Base-by-base conservation (phyloP, 2,888 invertebrate genomes). In the Cynaeus angustus region DNA sequence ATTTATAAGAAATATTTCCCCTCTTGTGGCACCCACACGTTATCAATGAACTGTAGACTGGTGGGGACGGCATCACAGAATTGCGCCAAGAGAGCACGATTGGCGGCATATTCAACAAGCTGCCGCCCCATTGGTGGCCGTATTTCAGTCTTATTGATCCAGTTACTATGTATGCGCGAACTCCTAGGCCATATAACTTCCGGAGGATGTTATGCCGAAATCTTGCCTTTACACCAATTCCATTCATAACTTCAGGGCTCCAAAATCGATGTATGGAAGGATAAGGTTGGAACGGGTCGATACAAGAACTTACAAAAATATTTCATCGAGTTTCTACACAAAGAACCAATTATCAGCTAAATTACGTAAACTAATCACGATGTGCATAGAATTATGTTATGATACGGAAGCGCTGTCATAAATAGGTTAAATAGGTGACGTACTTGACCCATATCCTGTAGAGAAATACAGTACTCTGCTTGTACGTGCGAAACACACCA, bases 1-100 rank as follows among this genome's bases (percentile, higher is more conserved):
- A 84, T 84, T 77, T 85, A 85, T 85, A 84, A 81, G 78, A 75
- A 74, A 70, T 59, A 55, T 73, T 77, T 82, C 83, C 81, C 85
- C 84, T 84, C 85, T 66, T 66, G 68, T 70, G 69, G 77, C 89
- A 88, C 90, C 90, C 88, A 90, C 90, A 89, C 89, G 88, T 87
- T 88, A 89, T 90, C 88, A 90, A 90, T 90, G 90, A 90, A 90
- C 86, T 84, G 76, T 73, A 66, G 65, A 75, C 79, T 78, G 77
- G 82, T 80, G 82, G 83, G 83, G 82, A 78, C 70, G 75, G 74
- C 72, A 71, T 72, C 74, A 77, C 77, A 76, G 79, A 80, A 76
- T 74, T 82, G 83, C 82, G 81, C 78, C 83, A 82, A 70, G 73
- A 70, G 59, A 62, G 66, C 72, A 72, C 72, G 66, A 83, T 84